Evolutionary conservation across 2,797 vertebrate genomes (phyloP), one percentile per base, ranked within the genome.

Genomic region (Kryptopterus vitreolus): DNA sequence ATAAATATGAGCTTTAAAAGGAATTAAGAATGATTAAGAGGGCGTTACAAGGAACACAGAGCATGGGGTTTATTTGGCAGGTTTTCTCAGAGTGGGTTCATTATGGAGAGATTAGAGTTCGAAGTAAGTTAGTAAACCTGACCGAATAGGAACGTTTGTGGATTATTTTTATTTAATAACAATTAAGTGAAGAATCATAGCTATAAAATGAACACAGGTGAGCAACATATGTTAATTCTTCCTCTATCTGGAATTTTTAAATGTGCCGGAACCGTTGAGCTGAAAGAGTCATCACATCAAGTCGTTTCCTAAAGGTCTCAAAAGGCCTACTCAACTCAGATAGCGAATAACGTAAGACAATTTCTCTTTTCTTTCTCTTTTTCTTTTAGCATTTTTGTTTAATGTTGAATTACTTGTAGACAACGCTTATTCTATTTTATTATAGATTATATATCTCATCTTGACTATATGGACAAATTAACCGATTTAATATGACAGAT

Each of bases 1-100:
- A n/a, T 15, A 55, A 81, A 78, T 75, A 75, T 71, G 76, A 72
- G 58, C 35, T 57, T 82, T 74, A 68, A 48, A 48, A 62, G 65
- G 71, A 57, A 74, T 83, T 80, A 79, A 55, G 70, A 73, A 58
- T 77, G 50, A 72, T 77, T 73, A 72, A 55, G 10, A 18, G 4
- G 66, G 50, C 11, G 18, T 48, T 53, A 53, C 69, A 52, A 70
- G 4, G 46, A 71, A 52, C 46, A 71, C 1, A 3, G 29, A 55
- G 31, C 70, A n/a, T 72, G 48, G 46, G 48, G 18, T 57, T 55
- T 57, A 57, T 72, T 4, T 55, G 50, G 70, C 10, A 35, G 70
- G 35, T 55, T 72, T 55, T 35, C 50, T 72, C 70, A 24, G 20
- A 35, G 12, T n/a, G 20, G 52, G 22, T 15, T 55, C 31, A 35